These are phyloP conservation scores for Umimayanthus chanpuru DNA, from an alignment of 92 coral and sea anemone species.

Conservation along the genomic window DNA sequence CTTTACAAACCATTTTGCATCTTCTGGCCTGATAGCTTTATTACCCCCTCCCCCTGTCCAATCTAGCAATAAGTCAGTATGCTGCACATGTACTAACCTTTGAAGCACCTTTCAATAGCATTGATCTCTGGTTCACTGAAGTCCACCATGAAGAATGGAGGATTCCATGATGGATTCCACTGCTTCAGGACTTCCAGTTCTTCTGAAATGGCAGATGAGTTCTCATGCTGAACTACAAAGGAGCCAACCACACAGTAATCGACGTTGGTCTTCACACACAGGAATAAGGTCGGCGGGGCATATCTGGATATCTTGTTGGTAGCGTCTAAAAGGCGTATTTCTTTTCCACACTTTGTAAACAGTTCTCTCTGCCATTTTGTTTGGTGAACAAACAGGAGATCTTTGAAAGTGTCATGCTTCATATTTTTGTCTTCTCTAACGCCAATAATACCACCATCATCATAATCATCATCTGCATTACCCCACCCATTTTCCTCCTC, in stretches of 20 bases:
- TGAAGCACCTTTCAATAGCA: constrained; percentile 52
- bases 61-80: background rate
- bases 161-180: constrained; percentile 58
- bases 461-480: constrained; percentile 24
- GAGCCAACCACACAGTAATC: constrained; percentile 67
- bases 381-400: constrained; percentile 46
- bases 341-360: constrained; percentile 50
- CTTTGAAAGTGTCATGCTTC: constrained; percentile 32
- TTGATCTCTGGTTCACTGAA: constrained; percentile 53
- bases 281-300: constrained; percentile 60
- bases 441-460: constrained; percentile 30
- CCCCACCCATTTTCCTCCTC: constrained; percentile 4
- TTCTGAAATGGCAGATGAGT: constrained; percentile 47
- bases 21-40: background rate
- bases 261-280: constrained; percentile 62
- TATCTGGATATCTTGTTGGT: constrained; percentile 60
- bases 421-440: constrained; percentile 3
- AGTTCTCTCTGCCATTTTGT: constrained; percentile 54
- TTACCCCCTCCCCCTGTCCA: background rate
- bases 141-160: constrained; percentile 55
- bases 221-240: constrained; percentile 59
- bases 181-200: constrained; percentile 48
- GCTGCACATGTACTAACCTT: background rate
- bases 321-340: constrained; percentile 61
- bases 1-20: background rate